A percentile compares a stretch with the other conserved stretches of the same genome.
Conservation (phyloP, 1,140 invertebrate species). For the Lerema accius region DNA sequence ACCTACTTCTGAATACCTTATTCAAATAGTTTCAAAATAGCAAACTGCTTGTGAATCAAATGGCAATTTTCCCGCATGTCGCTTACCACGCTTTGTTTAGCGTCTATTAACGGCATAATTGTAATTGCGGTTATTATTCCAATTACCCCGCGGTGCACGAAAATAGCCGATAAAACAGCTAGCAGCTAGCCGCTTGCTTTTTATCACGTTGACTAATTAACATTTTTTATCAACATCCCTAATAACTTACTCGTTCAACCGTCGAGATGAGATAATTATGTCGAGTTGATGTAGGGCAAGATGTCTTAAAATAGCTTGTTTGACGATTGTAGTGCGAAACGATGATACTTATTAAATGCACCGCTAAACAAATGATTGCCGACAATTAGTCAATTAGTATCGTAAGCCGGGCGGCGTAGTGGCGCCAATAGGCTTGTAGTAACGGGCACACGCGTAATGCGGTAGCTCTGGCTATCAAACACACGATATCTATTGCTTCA, state of each 20-base stretch:
- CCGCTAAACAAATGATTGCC: conserved; percentile 71
- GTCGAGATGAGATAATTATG: conserved; percentile 43
- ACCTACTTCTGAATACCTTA: too few species aligned
- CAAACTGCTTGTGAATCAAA: conserved; percentile 6
- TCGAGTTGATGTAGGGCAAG: conserved; percentile 53
- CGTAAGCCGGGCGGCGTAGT: conserved; percentile 38
- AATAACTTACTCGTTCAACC: conserved; percentile 37
- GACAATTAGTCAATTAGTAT: conserved; percentile 76
- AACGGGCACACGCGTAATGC: conserved; percentile 47
- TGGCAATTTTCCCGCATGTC: conserved; percentile 8
- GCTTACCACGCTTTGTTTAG: conserved; percentile 17
- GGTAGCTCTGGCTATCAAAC: conserved; percentile 40
- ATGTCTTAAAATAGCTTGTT: conserved; percentile 60
- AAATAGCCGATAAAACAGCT: conserved; percentile 42
- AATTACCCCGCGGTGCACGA: conserved; percentile 39
- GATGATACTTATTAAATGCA: conserved; percentile 61
- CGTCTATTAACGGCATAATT: conserved; percentile 20
- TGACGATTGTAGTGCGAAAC: conserved; percentile 57
- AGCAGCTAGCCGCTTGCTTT: conserved; percentile 32
- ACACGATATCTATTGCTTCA: neutral
- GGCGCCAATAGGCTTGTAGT: too few species aligned
- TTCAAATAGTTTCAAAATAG: too few species aligned
- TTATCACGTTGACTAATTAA: conserved; percentile 43
- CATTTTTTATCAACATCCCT: conserved; percentile 42
- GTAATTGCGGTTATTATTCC: conserved; percentile 37